A percentile compares a stretch with the other conserved stretches of the same genome.
These are phyloP conservation scores for Rhopalosiphum maidis DNA, from an alignment of 1,140 invertebrate species.

Conservation along the genomic window DNA sequence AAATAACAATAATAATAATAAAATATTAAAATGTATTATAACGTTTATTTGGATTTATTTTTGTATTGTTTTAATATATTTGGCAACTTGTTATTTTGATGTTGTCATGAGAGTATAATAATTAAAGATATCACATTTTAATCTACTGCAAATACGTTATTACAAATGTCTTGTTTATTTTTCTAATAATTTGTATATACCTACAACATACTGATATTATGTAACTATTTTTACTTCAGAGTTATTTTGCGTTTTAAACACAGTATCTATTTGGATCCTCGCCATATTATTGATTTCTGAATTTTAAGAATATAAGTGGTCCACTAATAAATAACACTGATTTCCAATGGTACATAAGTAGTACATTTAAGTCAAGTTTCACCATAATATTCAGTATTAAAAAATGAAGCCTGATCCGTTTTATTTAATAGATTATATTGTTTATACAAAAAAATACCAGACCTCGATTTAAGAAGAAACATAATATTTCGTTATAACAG, in stretches of 20 bases:
- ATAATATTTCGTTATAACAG: too few relatives aligned
- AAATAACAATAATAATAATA: slow-evolving; percentile 11
- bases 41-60: too few relatives aligned
- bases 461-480: not conserved
- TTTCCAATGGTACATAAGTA: not conserved
- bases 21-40: not conserved
- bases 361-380: not conserved
- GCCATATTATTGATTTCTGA: not conserved
- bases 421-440: not conserved
- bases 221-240: not conserved
- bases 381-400: not conserved
- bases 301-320: not conserved
- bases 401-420: not conserved
- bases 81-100: not conserved
- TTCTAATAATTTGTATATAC: not conserved
- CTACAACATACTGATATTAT: not conserved
- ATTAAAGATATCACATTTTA: not conserved
- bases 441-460: not conserved
- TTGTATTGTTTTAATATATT: not conserved
- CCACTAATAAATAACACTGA: not conserved
- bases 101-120: not conserved
- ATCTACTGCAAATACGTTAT: not conserved
- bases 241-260: not conserved
- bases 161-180: not conserved
- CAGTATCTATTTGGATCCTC: not conserved